Conservation (phyloP, 2,888 invertebrate genomes). For the Epistrophe grossulariae region DNA sequence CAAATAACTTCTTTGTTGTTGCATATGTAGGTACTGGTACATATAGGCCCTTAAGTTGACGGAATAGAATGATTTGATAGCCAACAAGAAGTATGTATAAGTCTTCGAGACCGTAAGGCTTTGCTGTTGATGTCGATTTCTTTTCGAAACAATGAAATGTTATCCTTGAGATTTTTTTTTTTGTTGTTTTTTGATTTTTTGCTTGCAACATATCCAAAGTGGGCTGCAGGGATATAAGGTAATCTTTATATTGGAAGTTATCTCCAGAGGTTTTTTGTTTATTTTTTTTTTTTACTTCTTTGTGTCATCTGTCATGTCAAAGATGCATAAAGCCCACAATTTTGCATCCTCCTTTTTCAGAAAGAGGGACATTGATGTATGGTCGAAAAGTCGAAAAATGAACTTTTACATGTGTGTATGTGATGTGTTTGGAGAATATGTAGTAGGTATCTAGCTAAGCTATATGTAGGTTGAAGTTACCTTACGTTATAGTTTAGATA, state of each 20-base stretch:
- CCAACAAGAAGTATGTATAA: slow-evolving; percentile 9
- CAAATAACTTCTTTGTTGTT: slow-evolving; percentile 53
- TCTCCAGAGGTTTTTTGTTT: slow-evolving; percentile 10
- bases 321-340: slow-evolving; percentile 52
- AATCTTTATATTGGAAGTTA: slow-evolving; percentile 43
- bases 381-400: slow-evolving; percentile 59
- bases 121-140: slow-evolving; percentile 22
- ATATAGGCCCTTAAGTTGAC: slow-evolving; percentile 51
- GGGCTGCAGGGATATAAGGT: slow-evolving; percentile 18
- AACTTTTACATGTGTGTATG: slow-evolving; percentile 1
- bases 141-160: slow-evolving; percentile 38
- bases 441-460: not conserved
- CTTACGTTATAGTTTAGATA: not conserved
- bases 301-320: slow-evolving; percentile 64
- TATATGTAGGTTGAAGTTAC: not conserved
- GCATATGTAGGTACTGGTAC: no score
- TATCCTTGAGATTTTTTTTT: slow-evolving; percentile 4
- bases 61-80: slow-evolving; percentile 59
- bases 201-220: not conserved
- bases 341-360: slow-evolving; percentile 54
- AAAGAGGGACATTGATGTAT: slow-evolving; percentile 63
- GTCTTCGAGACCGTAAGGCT: slow-evolving; percentile 30
- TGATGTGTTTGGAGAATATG: not conserved
- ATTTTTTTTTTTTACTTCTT: slow-evolving; percentile 22
- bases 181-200: not conserved